A percentile compares a stretch with the other conserved stretches of the same genome.
Conservation (phyloP, 1,140 invertebrate species). For the Mizuhopecten yessoensis region DNA sequence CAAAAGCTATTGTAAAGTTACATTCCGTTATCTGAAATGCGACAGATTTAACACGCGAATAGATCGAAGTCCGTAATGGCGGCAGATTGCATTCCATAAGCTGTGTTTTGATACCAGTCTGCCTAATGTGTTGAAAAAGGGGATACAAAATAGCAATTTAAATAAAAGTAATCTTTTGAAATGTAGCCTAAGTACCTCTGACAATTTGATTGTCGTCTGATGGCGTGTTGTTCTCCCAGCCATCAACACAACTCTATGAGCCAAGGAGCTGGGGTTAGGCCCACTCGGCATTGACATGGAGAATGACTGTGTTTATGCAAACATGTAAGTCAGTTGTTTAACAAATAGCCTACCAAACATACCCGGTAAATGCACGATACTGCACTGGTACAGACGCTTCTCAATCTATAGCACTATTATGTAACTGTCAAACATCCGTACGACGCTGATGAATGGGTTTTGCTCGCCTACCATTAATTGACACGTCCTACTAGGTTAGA, state of each 20-base stretch:
- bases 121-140: background rate
- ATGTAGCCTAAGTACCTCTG: constrained; percentile 17
- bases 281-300: background rate
- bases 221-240: background rate
- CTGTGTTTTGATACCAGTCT: background rate
- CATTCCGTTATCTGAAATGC: too few species aligned
- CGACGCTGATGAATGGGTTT: constrained; percentile 3
- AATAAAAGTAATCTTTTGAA: constrained; percentile 4
- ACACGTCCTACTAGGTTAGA: background rate
- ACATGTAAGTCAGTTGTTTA: constrained; percentile 26
- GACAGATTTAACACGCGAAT: too few species aligned
- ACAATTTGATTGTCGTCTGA: constrained; percentile 9
- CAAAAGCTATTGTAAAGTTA: too few species aligned
- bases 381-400: constrained; percentile 6
- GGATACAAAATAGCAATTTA: constrained; percentile 40
- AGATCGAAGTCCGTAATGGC: too few species aligned
- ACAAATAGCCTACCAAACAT: background rate
- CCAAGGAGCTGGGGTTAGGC: constrained; percentile 7
- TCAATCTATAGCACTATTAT: background rate
- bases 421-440: background rate
- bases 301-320: background rate
- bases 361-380: background rate
- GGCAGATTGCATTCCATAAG: background rate
- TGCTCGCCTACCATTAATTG: background rate
- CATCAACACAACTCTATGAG: background rate